Percentiles rank a stretch among this genome's conserved stretches.
Conservation (phyloP, 2,113 vertebrate species). For the Vombatus ursinus region DNA sequence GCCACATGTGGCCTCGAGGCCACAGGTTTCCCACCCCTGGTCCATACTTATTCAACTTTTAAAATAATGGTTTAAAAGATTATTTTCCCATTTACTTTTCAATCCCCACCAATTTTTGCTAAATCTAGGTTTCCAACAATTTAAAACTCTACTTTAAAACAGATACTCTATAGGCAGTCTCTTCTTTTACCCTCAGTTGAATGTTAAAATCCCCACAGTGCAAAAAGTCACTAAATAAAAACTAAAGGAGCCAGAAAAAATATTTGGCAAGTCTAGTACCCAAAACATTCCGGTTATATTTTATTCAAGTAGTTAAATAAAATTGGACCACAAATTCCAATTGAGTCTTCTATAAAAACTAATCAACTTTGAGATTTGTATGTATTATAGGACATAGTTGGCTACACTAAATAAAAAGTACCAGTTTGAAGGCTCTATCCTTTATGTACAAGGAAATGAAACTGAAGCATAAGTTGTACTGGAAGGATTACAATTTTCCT, state of each 20-base stretch:
- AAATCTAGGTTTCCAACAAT: constrained; percentile 31
- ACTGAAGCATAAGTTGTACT: neutral
- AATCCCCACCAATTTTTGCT: constrained; percentile 19
- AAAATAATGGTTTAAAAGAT: constrained; percentile 45
- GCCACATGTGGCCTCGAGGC: too few relatives aligned
- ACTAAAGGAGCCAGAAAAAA: constrained; percentile 45
- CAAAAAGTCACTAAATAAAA: constrained; percentile 31
- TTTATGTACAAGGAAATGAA: constrained; percentile 5
- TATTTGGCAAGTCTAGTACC: constrained; percentile 14
- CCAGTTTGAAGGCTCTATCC: neutral
- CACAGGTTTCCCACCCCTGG: too few relatives aligned
- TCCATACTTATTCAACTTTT: constrained; percentile 26
- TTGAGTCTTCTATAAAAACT: constrained; percentile 7
- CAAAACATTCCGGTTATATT: constrained; percentile 15
- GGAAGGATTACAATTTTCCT: neutral
- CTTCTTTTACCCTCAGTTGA: neutral
- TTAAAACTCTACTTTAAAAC: constrained; percentile 24
- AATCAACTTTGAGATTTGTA: neutral
- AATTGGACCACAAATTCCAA: constrained; percentile 31
- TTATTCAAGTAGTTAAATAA: constrained; percentile 32
- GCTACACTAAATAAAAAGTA: neutral
- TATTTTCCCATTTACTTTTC: neutral
- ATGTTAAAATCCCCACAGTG: constrained; percentile 28
- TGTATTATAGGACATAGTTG: neutral
- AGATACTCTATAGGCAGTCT: constrained; percentile 10